Conservation (phyloP, 1,140 invertebrate genomes). For the Cyrtorhinus lividipennis region DNA sequence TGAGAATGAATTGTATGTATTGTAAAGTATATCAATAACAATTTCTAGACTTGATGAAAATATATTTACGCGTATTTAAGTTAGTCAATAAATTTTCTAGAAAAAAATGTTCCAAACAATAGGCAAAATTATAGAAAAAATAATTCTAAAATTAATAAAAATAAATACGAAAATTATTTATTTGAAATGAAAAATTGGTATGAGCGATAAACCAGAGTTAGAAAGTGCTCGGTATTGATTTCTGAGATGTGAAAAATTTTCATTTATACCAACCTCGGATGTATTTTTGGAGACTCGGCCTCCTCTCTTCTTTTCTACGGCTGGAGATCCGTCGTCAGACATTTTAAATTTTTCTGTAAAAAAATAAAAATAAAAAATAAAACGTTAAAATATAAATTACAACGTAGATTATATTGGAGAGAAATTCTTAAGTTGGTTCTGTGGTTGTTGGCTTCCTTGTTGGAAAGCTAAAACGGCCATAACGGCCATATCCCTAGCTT, state of each 20-base stretch:
- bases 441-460: not conserved
- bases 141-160: no score
- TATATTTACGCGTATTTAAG: no score
- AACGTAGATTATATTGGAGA: not conserved
- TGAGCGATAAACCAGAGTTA: no score
- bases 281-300: not conserved
- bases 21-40: no score
- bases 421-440: not conserved
- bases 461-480: not conserved
- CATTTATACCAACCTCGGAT: constrained; percentile 2
- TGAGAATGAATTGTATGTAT: no score
- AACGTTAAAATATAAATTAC: not conserved
- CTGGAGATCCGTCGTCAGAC: constrained; percentile 21
- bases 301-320: constrained; percentile 21
- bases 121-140: no score
- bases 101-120: no score
- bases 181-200: no score
- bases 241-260: not conserved
- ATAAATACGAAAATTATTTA: no score
- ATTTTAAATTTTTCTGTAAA: constrained; percentile 8
- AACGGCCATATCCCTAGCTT: not conserved
- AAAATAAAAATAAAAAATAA: constrained; percentile 13
- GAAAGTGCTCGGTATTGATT: constrained; percentile 6
- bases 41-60: no score
- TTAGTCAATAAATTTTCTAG: no score